Conservation (phyloP, 2,797 vertebrate species). For the Allochrocebus solatus region DNA sequence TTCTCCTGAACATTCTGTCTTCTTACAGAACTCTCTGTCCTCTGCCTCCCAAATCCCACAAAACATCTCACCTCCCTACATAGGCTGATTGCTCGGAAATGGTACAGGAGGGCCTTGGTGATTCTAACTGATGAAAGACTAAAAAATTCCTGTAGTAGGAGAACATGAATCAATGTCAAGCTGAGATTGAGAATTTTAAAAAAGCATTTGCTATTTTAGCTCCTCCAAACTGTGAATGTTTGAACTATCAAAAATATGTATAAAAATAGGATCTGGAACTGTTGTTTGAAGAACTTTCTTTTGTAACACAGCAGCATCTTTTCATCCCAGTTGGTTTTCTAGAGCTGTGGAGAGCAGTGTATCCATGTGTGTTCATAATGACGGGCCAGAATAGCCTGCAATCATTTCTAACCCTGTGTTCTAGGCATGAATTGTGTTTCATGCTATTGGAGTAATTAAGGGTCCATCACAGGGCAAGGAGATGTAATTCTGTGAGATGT, state of each 20-base stretch:
- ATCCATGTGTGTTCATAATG: neutral
- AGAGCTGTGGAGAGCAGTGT: neutral
- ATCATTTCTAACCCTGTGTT: neutral
- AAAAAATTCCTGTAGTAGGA: neutral
- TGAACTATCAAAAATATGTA: neutral
- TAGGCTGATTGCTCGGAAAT: neutral
- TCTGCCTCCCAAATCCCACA: neutral
- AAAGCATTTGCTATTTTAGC: neutral
- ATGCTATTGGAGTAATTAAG: neutral
- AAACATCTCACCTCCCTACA: neutral
- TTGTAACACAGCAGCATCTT: neutral
- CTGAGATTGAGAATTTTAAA: neutral
- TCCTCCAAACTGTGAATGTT: neutral
- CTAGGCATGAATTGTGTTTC: neutral
- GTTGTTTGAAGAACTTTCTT: constrained; percentile 4
- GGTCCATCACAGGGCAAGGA: neutral
- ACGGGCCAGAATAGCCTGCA: neutral
- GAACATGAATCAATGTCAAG: neutral
- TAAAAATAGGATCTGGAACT: neutral
- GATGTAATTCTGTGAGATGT: neutral
- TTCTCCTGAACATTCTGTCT: neutral
- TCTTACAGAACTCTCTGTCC: neutral
- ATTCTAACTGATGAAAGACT: neutral
- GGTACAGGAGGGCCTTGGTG: neutral
- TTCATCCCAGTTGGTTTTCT: neutral